These are phyloP conservation scores for Neomonachus schauinslandi DNA, from an alignment of 2,113 vertebrate genomes.

Conservation along the genomic window DNA sequence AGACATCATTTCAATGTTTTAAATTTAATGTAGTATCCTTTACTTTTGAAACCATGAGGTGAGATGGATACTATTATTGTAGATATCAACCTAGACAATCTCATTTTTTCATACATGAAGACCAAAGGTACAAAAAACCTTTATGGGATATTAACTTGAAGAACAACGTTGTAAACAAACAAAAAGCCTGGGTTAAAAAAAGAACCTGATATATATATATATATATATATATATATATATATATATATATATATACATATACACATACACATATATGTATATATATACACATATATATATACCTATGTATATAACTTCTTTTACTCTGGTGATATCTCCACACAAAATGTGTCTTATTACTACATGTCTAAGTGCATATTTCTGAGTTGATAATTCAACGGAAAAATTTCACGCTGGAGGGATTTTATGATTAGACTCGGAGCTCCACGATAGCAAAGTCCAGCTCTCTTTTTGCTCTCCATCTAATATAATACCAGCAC, in stretches of 20 bases:
- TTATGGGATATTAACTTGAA: neutral
- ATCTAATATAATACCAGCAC: neutral
- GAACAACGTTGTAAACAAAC: neutral
- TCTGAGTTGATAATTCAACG: constrained; percentile 17
- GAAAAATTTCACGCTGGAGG: neutral
- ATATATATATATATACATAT: too few species aligned
- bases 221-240: too few species aligned
- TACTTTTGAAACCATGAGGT: neutral
- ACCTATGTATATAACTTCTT: neutral
- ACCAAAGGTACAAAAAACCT: constrained; percentile 7
- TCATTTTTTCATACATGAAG: constrained; percentile 3
- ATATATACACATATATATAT: too few species aligned
- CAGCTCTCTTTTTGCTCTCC: neutral
- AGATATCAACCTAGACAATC: neutral
- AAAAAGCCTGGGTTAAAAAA: neutral
- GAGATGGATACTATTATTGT: neutral
- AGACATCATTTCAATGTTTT: neutral
- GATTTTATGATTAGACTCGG: constrained; percentile 14
- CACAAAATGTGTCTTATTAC: neutral
- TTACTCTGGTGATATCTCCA: neutral
- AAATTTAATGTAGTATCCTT: neutral
- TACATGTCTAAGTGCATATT: neutral
- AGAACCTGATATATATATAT: neutral
- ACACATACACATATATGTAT: neutral
- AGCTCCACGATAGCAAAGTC: neutral